Evolutionary conservation across 2,113 vertebrate genomes (phyloP).

Genomic region (Plecotus auritus): DNA sequence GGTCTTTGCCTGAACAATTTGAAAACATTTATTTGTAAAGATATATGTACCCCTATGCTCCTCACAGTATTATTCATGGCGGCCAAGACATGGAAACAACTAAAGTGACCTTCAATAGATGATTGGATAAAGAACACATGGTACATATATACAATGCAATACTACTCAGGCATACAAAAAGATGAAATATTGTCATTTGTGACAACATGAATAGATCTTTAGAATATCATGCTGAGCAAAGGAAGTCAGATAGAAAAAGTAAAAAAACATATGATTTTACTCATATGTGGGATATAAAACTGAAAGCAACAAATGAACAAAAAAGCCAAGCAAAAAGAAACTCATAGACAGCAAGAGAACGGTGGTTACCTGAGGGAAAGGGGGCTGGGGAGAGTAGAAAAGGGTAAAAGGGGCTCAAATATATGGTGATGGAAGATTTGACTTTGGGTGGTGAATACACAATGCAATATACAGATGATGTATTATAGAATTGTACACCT

Average conservation of each 20-base stretch:
- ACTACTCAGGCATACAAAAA: not conserved
- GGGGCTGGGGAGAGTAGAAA: not conserved
- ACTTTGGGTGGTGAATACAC: not conserved
- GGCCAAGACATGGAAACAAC: not conserved
- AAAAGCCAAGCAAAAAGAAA: not conserved
- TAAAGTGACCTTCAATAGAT: not conserved
- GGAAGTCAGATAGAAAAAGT: not conserved
- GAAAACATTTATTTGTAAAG: not conserved
- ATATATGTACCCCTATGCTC: not conserved
- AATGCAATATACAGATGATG: not conserved
- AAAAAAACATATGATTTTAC: not conserved
- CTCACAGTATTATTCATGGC: not conserved
- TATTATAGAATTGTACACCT: not conserved
- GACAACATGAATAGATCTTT: not conserved
- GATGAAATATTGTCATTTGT: not conserved
- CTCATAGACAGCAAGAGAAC: not conserved
- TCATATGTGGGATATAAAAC: not conserved
- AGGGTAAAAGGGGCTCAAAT: not conserved
- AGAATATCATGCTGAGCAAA: not conserved
- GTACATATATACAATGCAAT: not conserved
- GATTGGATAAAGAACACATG: not conserved
- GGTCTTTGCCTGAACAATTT: not conserved
- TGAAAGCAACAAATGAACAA: not conserved
- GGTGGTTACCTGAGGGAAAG: not conserved
- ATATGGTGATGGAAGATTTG: not conserved